Conservation (phyloP, 2,113 vertebrate species). For the Crotalus viridis region DNA sequence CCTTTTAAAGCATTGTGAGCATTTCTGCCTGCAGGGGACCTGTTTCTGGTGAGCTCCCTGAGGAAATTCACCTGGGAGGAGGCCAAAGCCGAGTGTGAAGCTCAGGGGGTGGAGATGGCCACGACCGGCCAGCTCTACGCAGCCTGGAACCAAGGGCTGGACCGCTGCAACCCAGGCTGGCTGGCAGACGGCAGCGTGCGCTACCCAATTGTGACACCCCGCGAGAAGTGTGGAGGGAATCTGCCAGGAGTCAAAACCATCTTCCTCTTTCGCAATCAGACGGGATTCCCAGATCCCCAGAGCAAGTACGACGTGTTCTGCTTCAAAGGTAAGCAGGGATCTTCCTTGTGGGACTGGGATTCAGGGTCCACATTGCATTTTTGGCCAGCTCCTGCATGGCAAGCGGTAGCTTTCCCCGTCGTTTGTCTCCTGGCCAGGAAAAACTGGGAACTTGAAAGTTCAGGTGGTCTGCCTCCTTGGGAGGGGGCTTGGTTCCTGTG, state of each 20-base stretch:
- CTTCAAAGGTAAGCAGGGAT: conserved; percentile 79
- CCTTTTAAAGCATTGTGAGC: background rate
- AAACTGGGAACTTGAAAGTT: background rate
- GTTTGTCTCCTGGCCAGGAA: background rate
- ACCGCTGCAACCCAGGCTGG: conserved; percentile 91
- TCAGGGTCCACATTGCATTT: background rate
- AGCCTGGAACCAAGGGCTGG: conserved; percentile 85
- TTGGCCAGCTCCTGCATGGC: background rate
- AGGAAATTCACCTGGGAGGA: conserved; percentile 81
- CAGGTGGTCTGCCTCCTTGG: background rate
- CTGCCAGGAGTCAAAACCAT: conserved; percentile 87
- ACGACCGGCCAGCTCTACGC: conserved; percentile 87
- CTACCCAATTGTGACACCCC: conserved; percentile 86
- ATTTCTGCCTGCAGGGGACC: conserved; percentile 72
- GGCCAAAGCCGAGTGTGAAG: conserved; percentile 76
- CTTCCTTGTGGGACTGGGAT: background rate
- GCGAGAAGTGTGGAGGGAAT: conserved; percentile 85
- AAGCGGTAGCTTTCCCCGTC: background rate
- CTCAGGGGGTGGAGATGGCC: conserved; percentile 75
- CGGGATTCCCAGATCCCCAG: conserved; percentile 83
- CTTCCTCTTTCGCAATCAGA: conserved; percentile 90
- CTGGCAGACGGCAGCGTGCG: conserved; percentile 90
- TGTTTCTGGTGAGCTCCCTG: conserved; percentile 77
- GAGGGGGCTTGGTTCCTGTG: too few relatives aligned
- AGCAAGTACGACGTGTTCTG: conserved; percentile 87